Evolutionary conservation across 2,113 vertebrate genomes (phyloP).

Genomic region (Planiliza haematocheilus): DNA sequence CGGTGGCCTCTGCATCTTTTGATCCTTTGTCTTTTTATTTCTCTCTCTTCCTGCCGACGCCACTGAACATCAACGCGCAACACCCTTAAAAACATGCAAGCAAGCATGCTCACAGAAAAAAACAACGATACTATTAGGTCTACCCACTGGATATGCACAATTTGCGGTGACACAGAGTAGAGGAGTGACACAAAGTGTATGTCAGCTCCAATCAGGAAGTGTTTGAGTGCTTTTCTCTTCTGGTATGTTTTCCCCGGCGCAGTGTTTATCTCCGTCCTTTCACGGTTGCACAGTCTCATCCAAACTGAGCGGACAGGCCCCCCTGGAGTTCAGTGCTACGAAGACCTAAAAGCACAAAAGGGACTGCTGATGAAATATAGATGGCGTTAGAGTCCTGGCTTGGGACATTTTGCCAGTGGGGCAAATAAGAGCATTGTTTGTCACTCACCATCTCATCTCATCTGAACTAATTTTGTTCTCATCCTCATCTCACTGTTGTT

Average conservation of each 20-base stretch:
- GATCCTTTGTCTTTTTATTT: slow-evolving; percentile 23
- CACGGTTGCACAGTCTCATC: slow-evolving; percentile 54
- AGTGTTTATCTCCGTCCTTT: slow-evolving; percentile 49
- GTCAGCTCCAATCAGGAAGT: slow-evolving; percentile 50
- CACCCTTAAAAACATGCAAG: neutral
- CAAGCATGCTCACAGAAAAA: neutral
- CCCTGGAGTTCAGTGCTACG: slow-evolving; percentile 35
- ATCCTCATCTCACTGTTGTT: too few relatives aligned
- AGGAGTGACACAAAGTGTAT: slow-evolving; percentile 49
- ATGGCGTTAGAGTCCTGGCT: slow-evolving; percentile 45
- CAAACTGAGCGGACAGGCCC: slow-evolving; percentile 32
- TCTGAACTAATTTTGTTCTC: neutral
- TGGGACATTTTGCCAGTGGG: slow-evolving; percentile 37
- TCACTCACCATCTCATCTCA: neutral
- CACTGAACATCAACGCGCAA: slow-evolving; percentile 1
- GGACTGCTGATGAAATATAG: slow-evolving; percentile 57
- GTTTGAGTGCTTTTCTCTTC: slow-evolving; percentile 35
- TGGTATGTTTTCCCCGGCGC: slow-evolving; percentile 38
- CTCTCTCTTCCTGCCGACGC: slow-evolving; percentile 10
- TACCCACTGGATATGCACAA: slow-evolving; percentile 20
- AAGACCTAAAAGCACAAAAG: slow-evolving; percentile 52
- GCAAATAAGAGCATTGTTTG: slow-evolving; percentile 20
- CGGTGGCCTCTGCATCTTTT: slow-evolving; percentile 30
- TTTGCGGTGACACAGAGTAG: slow-evolving; percentile 26
- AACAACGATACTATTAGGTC: neutral